These are phyloP conservation scores for Phrynocephalus forsythii DNA, from an alignment of 2,797 vertebrate genomes.

Conservation along the genomic window DNA sequence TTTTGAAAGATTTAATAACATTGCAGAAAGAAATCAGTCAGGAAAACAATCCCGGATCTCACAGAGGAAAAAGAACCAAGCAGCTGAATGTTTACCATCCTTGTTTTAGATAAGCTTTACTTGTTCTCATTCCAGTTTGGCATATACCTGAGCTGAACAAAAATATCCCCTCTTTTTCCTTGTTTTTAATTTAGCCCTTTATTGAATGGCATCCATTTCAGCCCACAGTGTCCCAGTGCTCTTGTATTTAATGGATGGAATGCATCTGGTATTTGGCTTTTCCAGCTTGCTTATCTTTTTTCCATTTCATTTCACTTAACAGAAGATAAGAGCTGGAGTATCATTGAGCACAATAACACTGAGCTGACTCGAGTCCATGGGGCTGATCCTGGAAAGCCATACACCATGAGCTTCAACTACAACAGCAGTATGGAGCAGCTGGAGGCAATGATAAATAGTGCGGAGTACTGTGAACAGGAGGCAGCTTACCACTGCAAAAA, in stretches of 20 bases:
- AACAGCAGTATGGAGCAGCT: conserved; percentile 85
- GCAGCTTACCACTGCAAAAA: conserved; percentile 89
- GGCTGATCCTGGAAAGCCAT: conserved; percentile 79
- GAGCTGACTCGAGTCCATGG: conserved; percentile 83
- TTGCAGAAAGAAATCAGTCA: neutral
- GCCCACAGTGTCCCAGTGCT: neutral
- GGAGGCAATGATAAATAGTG: conserved; percentile 83
- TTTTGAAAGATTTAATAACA: conserved; percentile 5
- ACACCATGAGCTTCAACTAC: conserved; percentile 86
- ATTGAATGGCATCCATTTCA: neutral
- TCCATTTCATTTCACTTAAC: conserved; percentile 53
- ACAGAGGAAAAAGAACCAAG: neutral
- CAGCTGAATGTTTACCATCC: neutral
- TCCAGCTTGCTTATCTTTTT: neutral
- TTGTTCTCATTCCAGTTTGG: neutral
- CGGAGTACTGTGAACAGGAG: conserved; percentile 93
- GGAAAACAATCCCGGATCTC: neutral
- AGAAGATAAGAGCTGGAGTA: conserved; percentile 95
- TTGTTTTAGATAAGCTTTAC: neutral
- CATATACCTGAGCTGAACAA: neutral
- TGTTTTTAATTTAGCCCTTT: conserved; percentile 10
- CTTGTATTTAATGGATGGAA: neutral
- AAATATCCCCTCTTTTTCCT: neutral
- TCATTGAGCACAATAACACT: conserved; percentile 87
- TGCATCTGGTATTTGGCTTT: neutral